These are phyloP conservation scores for Solenopsis invicta DNA, from an alignment of 1,140 invertebrate species.

Conservation along the genomic window DNA sequence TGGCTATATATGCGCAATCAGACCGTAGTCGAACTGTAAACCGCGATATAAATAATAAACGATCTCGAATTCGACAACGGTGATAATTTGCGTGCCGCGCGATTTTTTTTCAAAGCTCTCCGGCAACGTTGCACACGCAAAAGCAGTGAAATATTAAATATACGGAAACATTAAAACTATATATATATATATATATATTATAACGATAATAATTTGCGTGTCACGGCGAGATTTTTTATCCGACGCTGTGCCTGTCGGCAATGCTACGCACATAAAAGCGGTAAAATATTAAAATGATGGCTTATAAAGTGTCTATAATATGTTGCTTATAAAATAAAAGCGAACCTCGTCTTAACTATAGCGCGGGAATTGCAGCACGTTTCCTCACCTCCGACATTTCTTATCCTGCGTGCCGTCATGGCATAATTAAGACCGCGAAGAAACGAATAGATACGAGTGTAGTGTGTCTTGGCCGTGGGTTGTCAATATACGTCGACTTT, in stretches of 20 bases:
- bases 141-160: not conserved
- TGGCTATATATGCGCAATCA: not conserved
- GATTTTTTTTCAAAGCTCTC: not conserved
- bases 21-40: not conserved
- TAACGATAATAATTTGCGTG: not conserved
- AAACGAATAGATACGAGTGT: conserved; percentile 5
- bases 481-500: conserved; percentile 22
- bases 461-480: not conserved
- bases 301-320: not conserved
- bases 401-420: not conserved
- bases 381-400: not conserved
- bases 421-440: conserved; percentile 17
- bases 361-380: not conserved
- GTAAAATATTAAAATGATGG: not conserved
- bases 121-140: not conserved
- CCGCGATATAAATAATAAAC: not conserved
- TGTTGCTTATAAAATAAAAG: not conserved
- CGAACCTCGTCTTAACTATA: not conserved
- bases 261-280: not conserved
- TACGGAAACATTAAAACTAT: not conserved
- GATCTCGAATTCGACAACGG: not conserved
- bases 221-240: not conserved
- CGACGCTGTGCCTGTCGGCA: not conserved
- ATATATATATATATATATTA: not conserved
- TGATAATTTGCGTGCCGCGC: not conserved